Evolutionary conservation across 2,888 invertebrate species (phyloP).

Genomic region (Conomelus anceps): DNA sequence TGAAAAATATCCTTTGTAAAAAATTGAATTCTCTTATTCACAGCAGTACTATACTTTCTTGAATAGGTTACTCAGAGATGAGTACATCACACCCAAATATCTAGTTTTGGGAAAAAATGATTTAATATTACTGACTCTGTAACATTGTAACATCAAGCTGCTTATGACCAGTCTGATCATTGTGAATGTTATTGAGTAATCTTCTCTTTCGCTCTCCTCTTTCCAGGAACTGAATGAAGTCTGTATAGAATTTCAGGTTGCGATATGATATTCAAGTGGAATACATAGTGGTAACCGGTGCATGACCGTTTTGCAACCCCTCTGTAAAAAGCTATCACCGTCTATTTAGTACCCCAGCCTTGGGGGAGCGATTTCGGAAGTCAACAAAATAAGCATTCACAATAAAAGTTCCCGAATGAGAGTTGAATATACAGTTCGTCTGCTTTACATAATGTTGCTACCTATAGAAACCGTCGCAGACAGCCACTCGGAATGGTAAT

Average conservation of each 20-base stretch:
- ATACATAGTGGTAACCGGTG: background rate
- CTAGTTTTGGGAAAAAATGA: no score
- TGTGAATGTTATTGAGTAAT: background rate
- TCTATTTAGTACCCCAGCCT: background rate
- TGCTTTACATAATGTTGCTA: background rate
- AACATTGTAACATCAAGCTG: background rate
- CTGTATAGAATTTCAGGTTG: background rate
- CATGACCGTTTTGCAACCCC: background rate
- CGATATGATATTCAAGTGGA: background rate
- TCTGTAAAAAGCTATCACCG: background rate
- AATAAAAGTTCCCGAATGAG: background rate
- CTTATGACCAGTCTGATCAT: background rate
- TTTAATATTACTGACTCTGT: no score
- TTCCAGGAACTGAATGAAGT: background rate
- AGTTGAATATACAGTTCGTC: background rate
- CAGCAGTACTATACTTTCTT: no score
- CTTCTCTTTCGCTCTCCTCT: background rate
- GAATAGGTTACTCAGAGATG: no score
- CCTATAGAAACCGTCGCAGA: no score
- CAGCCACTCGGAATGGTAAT: slow-evolving; percentile 7
- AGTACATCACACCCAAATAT: no score
- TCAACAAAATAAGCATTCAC: background rate
- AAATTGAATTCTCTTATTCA: no score
- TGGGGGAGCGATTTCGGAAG: background rate
- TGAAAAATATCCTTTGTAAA: no score